Conservation (phyloP, 2,113 vertebrate genomes). For the Bubo blakistoni region DNA sequence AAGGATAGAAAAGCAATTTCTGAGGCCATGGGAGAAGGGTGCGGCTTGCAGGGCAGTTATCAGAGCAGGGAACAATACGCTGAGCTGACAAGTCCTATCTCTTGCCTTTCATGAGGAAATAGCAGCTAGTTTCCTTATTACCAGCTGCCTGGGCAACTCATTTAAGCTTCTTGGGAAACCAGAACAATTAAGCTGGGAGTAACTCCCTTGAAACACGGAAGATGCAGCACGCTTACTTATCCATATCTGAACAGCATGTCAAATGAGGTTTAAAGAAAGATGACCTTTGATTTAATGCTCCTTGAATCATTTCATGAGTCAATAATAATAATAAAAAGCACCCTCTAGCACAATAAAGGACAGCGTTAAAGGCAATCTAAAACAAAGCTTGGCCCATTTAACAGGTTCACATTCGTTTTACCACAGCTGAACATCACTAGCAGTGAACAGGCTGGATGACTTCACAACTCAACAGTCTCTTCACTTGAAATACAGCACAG, state of each 20-base stretch:
- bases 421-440: neutral
- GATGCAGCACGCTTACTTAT: neutral
- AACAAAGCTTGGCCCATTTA: neutral
- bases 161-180: neutral
- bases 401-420: neutral
- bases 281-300: neutral
- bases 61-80: neutral
- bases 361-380: neutral
- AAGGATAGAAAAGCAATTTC: neutral
- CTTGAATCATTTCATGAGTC: neutral
- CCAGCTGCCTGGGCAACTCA: neutral
- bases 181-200: neutral
- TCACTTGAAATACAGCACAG: neutral
- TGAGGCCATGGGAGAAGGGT: neutral
- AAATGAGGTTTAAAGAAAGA: neutral
- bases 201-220: neutral
- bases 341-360: neutral
- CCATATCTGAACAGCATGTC: neutral
- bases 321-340: neutral
- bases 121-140: neutral
- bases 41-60: neutral
- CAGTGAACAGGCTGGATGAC: neutral
- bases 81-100: neutral
- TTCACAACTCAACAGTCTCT: neutral
- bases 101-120: neutral